Conservation (phyloP, 1,140 invertebrate species). For the Lasaia peninsularis region DNA sequence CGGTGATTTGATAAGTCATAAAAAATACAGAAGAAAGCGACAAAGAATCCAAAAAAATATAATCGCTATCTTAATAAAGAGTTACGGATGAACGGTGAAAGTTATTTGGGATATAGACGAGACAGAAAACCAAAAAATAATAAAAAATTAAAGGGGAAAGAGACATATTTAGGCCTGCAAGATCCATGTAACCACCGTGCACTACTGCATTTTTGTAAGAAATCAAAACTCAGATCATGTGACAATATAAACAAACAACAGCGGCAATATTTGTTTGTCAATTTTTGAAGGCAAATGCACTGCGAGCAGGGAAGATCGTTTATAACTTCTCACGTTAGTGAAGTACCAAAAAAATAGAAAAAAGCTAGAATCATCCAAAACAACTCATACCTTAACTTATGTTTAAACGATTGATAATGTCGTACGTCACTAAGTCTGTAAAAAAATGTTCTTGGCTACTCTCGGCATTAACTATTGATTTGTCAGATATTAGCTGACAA, state of each 20-base stretch:
- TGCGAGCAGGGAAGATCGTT: slow-evolving; percentile 26
- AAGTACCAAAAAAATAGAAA: slow-evolving; percentile 24
- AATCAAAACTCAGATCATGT: slow-evolving; percentile 28
- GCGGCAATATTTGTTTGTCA: slow-evolving; percentile 25
- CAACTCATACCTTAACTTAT: slow-evolving; percentile 24
- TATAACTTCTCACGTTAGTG: slow-evolving; percentile 22
- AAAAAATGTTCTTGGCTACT: slow-evolving; percentile 29
- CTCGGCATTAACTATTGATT: slow-evolving; percentile 33
- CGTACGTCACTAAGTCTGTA: slow-evolving; percentile 29
- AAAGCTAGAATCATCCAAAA: slow-evolving; percentile 23
- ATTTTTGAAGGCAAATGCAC: slow-evolving; percentile 21
- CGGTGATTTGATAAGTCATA: slow-evolving; percentile 14
- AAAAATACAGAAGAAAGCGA: slow-evolving; percentile 23
- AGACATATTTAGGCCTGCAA: slow-evolving; percentile 20
- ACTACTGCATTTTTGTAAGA: slow-evolving; percentile 27
- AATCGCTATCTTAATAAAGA: slow-evolving; percentile 22
- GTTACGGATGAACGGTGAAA: slow-evolving; percentile 24
- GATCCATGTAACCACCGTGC: slow-evolving; percentile 22
- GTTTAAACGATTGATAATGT: slow-evolving; percentile 27
- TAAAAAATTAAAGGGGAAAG: slow-evolving; percentile 20
- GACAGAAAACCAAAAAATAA: slow-evolving; percentile 21
- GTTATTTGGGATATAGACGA: slow-evolving; percentile 19
- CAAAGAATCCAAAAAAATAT: not conserved
- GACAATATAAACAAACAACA: slow-evolving; percentile 25
- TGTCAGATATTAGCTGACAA: slow-evolving; percentile 29